phyloP scores from a whole-genome alignment of 1,140 invertebrate genomes.

The Drosophila azteca region DNA sequence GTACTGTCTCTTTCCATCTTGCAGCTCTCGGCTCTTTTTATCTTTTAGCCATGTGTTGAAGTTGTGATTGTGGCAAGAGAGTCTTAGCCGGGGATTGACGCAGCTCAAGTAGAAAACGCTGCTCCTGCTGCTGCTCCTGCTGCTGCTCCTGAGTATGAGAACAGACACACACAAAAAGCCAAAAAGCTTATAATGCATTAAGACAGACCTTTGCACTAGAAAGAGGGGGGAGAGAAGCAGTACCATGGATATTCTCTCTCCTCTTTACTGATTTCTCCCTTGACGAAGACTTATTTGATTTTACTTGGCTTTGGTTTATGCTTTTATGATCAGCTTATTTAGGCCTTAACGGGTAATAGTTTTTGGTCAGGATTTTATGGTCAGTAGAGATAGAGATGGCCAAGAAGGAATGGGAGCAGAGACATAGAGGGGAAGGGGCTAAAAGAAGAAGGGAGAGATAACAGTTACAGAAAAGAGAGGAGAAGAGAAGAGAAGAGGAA shows the following conservation, averaged over 20 bases:
- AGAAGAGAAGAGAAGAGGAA: too few species aligned
- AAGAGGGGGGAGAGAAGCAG: not conserved
- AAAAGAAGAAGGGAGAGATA: too few species aligned
- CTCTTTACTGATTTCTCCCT: slow-evolving; percentile 35
- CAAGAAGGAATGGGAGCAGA: not conserved
- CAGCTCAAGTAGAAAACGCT: slow-evolving; percentile 48
- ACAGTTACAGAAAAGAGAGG: too few species aligned
- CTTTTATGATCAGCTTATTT: slow-evolving; percentile 39
- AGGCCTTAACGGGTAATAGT: slow-evolving; percentile 7
- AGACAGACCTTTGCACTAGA: slow-evolving; percentile 5
- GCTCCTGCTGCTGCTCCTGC: slow-evolving; percentile 4
- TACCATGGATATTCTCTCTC: slow-evolving; percentile 33
- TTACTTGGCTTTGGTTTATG: slow-evolving; percentile 15
- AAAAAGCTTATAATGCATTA: slow-evolving; percentile 59
- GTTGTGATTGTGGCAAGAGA: slow-evolving; percentile 55
- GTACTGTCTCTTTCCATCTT: too few species aligned
- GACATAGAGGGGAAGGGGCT: too few species aligned
- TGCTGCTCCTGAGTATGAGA: not conserved
- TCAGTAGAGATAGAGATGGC: not conserved
- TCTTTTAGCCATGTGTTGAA: slow-evolving; percentile 33
- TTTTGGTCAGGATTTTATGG: slow-evolving; percentile 1
- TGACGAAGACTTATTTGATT: slow-evolving; percentile 17
- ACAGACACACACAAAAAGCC: slow-evolving; percentile 34
- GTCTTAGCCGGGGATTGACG: slow-evolving; percentile 55
- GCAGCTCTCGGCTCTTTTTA: not conserved